Evolutionary conservation across 2,797 vertebrate genomes (phyloP).

Genomic region (Parambassis ranga): DNA sequence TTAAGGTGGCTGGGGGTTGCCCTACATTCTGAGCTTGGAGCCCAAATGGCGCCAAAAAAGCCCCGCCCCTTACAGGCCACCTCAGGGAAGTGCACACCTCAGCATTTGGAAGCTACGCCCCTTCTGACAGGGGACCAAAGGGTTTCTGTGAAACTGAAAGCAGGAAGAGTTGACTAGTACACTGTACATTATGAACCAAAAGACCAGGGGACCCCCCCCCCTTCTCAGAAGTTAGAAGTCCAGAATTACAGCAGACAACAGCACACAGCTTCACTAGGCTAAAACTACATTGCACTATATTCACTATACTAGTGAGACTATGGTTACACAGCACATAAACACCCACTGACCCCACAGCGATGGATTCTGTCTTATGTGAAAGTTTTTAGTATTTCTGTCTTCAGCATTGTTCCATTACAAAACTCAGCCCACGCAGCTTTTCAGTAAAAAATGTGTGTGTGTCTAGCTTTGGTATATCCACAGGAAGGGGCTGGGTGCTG

Average conservation of each 20-base stretch:
- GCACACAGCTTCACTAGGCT: slow-evolving; percentile 40
- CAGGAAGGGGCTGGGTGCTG: slow-evolving; percentile 42
- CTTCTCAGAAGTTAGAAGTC: background rate
- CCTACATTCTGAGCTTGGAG: slow-evolving; percentile 84
- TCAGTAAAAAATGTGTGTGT: background rate
- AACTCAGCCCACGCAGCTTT: slow-evolving; percentile 47
- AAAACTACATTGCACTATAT: slow-evolving; percentile 26
- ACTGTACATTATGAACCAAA: slow-evolving; percentile 24
- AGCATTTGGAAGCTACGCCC: slow-evolving; percentile 49
- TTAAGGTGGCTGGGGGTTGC: slow-evolving; percentile 68
- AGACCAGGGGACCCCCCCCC: slow-evolving; percentile 16
- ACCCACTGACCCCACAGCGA: slow-evolving; percentile 17
- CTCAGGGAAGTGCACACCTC: slow-evolving; percentile 63
- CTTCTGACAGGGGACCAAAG: slow-evolving; percentile 41
- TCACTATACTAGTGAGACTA: slow-evolving; percentile 2
- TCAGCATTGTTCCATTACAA: slow-evolving; percentile 52
- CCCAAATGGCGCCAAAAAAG: slow-evolving; percentile 80
- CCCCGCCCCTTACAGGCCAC: slow-evolving; percentile 78
- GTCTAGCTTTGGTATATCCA: slow-evolving; percentile 67
- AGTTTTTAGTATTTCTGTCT: slow-evolving; percentile 6
- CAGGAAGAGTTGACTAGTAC: slow-evolving; percentile 13
- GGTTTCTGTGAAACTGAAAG: slow-evolving; percentile 24
- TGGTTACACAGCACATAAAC: slow-evolving; percentile 16
- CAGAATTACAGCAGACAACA: slow-evolving; percentile 46
- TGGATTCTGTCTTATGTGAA: background rate